A percentile compares a stretch with the other conserved stretches of the same genome.
phyloP scores from a whole-genome alignment of 2,797 vertebrate species.

The Sylvia borin region DNA sequence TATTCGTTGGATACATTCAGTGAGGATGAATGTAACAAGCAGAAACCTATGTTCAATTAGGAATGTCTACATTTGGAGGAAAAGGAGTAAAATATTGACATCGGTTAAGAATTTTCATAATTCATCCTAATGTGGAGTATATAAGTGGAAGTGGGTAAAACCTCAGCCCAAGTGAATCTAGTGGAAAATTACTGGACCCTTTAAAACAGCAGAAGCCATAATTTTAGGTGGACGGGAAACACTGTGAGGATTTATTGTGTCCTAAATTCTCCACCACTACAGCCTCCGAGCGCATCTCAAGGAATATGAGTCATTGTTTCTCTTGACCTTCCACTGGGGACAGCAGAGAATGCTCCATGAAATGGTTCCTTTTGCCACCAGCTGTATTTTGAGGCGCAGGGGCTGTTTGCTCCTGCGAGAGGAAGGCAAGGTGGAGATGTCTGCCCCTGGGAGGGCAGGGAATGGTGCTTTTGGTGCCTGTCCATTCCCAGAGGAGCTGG shows the following conservation, averaged over 20 bases:
- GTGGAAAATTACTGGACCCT: conserved; percentile 18
- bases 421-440: neutral
- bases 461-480: neutral
- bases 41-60: neutral
- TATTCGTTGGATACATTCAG: neutral
- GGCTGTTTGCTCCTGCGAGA: neutral
- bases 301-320: conserved; percentile 20
- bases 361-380: neutral
- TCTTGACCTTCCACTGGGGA: neutral
- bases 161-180: conserved; percentile 12
- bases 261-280: conserved; percentile 11
- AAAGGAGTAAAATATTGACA: conserved; percentile 4
- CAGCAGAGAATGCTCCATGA: neutral
- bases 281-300: neutral
- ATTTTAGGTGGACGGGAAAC: conserved; percentile 33
- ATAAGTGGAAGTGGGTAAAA: conserved; percentile 13
- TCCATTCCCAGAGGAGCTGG: neutral
- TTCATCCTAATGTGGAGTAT: neutral
- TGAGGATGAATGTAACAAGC: neutral
- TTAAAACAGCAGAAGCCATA: conserved; percentile 5
- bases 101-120: conserved; percentile 20
- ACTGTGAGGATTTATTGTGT: conserved; percentile 1
- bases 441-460: neutral
- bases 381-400: neutral
- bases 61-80: neutral